A percentile compares a stretch with the other conserved stretches of the same genome.
Conservation (phyloP, 2,888 invertebrate genomes). For the Malthinus flaveolus region DNA sequence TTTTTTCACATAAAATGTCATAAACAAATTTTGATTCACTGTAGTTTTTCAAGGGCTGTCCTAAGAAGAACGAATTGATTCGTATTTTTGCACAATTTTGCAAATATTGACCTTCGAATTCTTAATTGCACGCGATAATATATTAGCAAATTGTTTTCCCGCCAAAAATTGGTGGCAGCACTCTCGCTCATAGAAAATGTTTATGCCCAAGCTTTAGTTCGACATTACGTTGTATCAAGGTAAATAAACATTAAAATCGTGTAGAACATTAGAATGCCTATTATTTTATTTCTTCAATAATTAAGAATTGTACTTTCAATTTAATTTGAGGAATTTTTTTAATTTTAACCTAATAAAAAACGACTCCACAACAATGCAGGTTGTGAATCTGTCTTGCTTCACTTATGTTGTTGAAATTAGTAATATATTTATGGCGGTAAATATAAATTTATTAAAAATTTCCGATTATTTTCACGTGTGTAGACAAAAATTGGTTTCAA, state of each 20-base stretch:
- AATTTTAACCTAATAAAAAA: conserved; percentile 3
- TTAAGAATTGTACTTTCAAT: not conserved
- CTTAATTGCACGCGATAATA: too few species aligned
- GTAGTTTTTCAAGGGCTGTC: too few species aligned
- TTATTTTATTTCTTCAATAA: not conserved
- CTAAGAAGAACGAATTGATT: too few species aligned
- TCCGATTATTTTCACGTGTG: not conserved
- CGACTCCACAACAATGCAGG: not conserved
- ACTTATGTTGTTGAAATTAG: conserved; percentile 25
- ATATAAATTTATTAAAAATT: conserved; percentile 28
- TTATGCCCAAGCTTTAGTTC: conserved; percentile 21
- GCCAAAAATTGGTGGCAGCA: conserved; percentile 22
- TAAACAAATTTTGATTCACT: too few species aligned
- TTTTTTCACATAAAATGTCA: too few species aligned
- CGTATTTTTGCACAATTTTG: too few species aligned
- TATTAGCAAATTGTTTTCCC: conserved; percentile 8
- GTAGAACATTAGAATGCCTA: not conserved
- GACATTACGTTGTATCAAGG: conserved; percentile 16
- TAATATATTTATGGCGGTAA: conserved; percentile 35
- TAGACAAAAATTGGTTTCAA: not conserved
- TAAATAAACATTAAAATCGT: conserved; percentile 4
- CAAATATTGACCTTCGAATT: too few species aligned
- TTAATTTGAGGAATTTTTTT: conserved; percentile 3
- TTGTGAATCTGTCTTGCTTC: conserved; percentile 27
- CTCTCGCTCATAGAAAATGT: conserved; percentile 1